Evolutionary conservation across 2,797 vertebrate species (phyloP), one percentile per base, ranked within the genome.

Genomic region (Tympanoctomys barrerae): DNA sequence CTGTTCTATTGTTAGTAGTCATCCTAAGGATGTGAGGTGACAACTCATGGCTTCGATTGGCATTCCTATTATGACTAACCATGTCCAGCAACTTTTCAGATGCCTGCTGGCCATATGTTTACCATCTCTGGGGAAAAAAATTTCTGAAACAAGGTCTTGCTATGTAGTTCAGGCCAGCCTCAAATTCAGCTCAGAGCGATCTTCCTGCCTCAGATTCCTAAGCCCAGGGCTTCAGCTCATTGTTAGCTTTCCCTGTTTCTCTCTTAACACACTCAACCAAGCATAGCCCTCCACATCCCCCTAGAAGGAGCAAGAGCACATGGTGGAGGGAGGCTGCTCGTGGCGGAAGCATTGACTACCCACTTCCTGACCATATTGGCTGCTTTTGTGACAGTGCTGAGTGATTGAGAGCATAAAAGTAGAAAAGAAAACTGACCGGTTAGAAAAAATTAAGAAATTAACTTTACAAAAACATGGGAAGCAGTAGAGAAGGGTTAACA

Each of bases 281-380:
- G 57, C 31, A 24, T 64, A 59, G n/a, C 18, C 52, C 87, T 90
- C 64, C 68, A 64, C 14, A 28, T 94, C 86, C 88, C 49, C 62
- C 49, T 66, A 78, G 94, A 68, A 70, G 88, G 94, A 97, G 61
- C 83, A 93, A 85, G 10, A 84, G 90, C 94, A 46, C 5, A 18
- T 49, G 93, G 94, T 82, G 13, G 0, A 22, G 73, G 46, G 82
- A 85, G 80, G 81, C 42, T 87, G 80, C 84, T 96, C 70, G 79
- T 84, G 78, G 85, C 78, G 73, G 49, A 10, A 57, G 95, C 90
- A 93, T 92, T 8, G 46, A 96, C 94, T 87, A 97, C 84, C 64
- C 33, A 83, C 94, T 98, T 98, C 4, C 95, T 97, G 96, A 95
- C 83, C 89, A 75, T 52, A 5, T 14, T 91, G 97, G 93, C 97